Evolutionary conservation across 2,797 vertebrate species (phyloP).

Genomic region (Melanogrammus aeglefinus): DNA sequence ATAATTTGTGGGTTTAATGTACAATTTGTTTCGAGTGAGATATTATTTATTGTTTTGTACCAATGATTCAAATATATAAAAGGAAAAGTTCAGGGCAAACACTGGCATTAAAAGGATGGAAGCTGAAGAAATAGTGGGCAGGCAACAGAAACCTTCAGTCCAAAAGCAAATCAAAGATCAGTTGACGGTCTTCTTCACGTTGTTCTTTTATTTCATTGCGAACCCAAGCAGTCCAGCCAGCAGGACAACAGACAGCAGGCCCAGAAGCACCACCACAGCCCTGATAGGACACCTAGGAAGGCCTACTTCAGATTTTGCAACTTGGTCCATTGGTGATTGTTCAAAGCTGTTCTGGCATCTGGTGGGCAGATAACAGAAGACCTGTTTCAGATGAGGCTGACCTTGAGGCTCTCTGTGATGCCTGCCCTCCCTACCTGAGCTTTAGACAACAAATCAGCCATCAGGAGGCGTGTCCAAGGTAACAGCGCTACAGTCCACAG

Average conservation of each 20-base stretch:
- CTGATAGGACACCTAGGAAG: neutral
- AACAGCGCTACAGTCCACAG: conserved; percentile 30
- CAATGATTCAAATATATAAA: no score
- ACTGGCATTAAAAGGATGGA: no score
- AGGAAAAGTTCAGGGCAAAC: no score
- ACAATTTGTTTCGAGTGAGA: no score
- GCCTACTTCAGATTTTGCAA: neutral
- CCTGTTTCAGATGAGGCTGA: conserved; percentile 80
- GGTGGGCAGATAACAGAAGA: no score
- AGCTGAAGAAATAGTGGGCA: no score
- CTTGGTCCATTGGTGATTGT: neutral
- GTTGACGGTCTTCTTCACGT: neutral
- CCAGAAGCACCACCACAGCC: neutral
- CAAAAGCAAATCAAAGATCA: no score
- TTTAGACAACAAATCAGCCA: conserved; percentile 84
- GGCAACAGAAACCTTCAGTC: no score
- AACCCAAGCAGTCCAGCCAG: neutral
- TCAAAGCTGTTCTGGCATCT: neutral
- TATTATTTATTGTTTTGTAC: no score
- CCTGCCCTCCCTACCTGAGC: conserved; percentile 89
- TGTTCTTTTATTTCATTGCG: neutral
- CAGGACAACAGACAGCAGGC: neutral
- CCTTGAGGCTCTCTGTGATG: conserved; percentile 82
- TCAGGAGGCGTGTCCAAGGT: conserved; percentile 90
- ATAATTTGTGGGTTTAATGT: no score